These are phyloP conservation scores for Eleutherodactylus coqui DNA, from an alignment of 2,797 vertebrate species.

Conservation along the genomic window DNA sequence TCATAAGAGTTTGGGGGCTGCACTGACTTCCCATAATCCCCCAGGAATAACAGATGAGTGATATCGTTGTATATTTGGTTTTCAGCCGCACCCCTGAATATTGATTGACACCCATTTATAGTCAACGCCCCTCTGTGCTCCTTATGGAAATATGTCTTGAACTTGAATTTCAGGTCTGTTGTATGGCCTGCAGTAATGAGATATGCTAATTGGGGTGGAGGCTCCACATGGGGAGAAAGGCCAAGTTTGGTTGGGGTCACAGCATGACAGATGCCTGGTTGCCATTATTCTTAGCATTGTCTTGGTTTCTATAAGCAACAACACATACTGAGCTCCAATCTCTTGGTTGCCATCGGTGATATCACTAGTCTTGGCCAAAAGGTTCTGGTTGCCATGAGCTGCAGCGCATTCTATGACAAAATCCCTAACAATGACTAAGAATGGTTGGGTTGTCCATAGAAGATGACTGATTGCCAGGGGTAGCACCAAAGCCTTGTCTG, in stretches of 20 bases:
- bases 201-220: conserved; percentile 1
- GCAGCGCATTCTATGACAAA: no score
- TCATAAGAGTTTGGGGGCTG: no score
- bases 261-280: not conserved
- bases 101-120: not conserved
- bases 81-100: not conserved
- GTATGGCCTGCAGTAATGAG: not conserved
- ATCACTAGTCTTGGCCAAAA: not conserved
- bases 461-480: no score
- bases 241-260: not conserved
- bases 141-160: not conserved
- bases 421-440: no score
- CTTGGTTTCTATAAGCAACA: not conserved
- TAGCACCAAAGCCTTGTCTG: no score
- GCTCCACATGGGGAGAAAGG: not conserved
- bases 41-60: not conserved
- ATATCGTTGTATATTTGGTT: not conserved
- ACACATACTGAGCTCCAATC: not conserved
- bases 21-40: not conserved
- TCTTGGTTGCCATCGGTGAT: not conserved
- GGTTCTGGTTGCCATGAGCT: no score
- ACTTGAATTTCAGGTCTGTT: conserved; percentile 9
- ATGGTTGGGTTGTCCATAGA: no score
- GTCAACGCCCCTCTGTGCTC: not conserved
- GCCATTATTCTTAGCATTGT: not conserved